A percentile compares a stretch with the other conserved stretches of the same genome.
phyloP scores from a whole-genome alignment of 2,888 invertebrate species.

The Platycheirus albimanus region DNA sequence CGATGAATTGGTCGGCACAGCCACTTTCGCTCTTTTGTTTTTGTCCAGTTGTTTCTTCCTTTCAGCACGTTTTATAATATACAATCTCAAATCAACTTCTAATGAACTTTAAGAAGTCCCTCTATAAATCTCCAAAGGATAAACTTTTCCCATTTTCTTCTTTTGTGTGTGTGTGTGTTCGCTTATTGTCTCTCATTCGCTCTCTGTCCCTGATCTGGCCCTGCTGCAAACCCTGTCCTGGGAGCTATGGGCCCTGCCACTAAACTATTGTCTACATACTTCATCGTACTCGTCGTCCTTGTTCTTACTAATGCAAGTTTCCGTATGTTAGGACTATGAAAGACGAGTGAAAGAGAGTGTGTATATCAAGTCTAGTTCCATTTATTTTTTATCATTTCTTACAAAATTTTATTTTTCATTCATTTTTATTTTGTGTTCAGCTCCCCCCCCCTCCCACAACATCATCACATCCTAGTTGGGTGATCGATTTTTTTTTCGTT shows the following conservation, averaged over 20 bases:
- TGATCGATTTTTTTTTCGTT: conserved; percentile 1
- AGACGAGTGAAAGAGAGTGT: too few species aligned
- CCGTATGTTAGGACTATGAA: conserved; percentile 40
- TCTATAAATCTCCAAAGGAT: conserved; percentile 71
- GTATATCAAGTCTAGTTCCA: conserved; percentile 36
- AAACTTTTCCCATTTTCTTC: conserved; percentile 69
- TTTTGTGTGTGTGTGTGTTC: conserved; percentile 7
- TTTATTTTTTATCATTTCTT: conserved; percentile 51
- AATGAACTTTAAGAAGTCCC: conserved; percentile 74
- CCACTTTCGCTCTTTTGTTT: conserved; percentile 38
- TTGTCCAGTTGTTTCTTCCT: conserved; percentile 22
- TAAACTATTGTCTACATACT: conserved; percentile 69
- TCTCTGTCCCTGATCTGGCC: neutral
- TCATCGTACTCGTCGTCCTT: conserved; percentile 24
- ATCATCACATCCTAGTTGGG: neutral
- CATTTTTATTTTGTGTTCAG: neutral
- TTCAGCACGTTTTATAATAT: conserved; percentile 40
- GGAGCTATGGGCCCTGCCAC: conserved; percentile 25
- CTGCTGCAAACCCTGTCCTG: neutral
- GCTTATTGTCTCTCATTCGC: neutral
- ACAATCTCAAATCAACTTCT: conserved; percentile 71
- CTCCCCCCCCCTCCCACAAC: neutral
- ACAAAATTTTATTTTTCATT: conserved; percentile 28
- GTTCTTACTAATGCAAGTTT: conserved; percentile 63
- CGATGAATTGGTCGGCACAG: neutral